A percentile compares a stretch with the other conserved stretches of the same genome.
Conservation (phyloP, 2,113 vertebrate genomes). For the Pantherophis guttatus region DNA sequence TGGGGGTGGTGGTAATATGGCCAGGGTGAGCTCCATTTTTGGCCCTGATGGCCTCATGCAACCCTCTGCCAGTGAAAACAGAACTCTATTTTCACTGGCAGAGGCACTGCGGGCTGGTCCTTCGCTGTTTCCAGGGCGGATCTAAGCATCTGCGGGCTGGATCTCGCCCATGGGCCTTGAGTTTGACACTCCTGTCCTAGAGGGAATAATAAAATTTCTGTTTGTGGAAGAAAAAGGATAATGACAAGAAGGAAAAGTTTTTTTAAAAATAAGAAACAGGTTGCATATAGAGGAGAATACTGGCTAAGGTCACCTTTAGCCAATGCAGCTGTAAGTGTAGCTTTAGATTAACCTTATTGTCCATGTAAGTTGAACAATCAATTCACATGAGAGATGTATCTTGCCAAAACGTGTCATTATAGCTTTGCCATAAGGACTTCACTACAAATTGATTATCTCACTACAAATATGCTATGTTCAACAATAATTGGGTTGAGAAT, state of each 20-base stretch:
- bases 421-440: not conserved
- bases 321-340: not conserved
- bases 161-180: too few relatives aligned
- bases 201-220: not conserved
- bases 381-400: not conserved
- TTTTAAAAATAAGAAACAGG: not conserved
- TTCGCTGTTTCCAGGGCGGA: too few relatives aligned
- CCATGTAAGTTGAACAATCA: not conserved
- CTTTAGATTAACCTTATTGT: not conserved
- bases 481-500: not conserved
- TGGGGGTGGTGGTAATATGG: too few relatives aligned
- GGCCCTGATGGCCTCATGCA: too few relatives aligned
- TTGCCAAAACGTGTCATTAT: not conserved
- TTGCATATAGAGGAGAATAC: not conserved
- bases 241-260: not conserved
- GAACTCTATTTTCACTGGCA: too few relatives aligned
- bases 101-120: too few relatives aligned
- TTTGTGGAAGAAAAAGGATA: not conserved
- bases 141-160: too few relatives aligned
- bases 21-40: too few relatives aligned
- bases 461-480: not conserved
- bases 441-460: not conserved
- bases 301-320: not conserved
- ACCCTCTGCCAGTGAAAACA: too few relatives aligned
- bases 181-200: not conserved